Base-by-base conservation (phyloP, 2,888 invertebrate genomes). In the Orchesella flavescens region DNA sequence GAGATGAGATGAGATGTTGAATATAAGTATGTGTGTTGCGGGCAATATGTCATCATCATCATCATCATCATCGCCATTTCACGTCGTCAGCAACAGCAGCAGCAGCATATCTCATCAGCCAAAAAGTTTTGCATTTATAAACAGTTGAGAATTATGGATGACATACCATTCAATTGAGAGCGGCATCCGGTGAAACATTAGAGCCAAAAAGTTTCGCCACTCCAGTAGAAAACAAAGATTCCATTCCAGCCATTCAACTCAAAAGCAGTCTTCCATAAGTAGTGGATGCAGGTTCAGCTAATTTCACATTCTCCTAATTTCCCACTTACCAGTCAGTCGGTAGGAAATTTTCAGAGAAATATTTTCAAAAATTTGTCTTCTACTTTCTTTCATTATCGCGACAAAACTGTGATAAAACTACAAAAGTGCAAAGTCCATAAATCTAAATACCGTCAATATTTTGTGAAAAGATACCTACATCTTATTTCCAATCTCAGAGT, bases 121-220 rank as follows among this genome's bases (percentile, higher is more conserved):
- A 61, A 61, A 24, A 61, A 17, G 19, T 61, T 61, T 21, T 24
- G 61, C 61, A 61, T 61, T 61, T 61, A 61, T 61, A 61, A 61
- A 23, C 21, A 61, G 61, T 23, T 23, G 61, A 61, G 15, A 61
- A 61, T 17, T 15, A 5, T 13, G 4, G 24, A 21, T 10, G 23
- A 12, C 24, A 21, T 61, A 21, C 19, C 61, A 61, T 61, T 61
- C 61, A 61, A 24, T 24, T 61, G 7, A 24, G 21, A 24, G 21
- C 61, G 13, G 21, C 9, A 61, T 61, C 61, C 61, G 24, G 61
- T 24, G 61, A 61, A 61, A 24, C n/a, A 17, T 19, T 53, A 3
- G 1, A 57, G 49, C n/a, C 49, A 7, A 49, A 15, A 12, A 12
- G 15, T 49, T n/a, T 12, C 12, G 49, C 49, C 12, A 49, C 49